Base-by-base conservation (phyloP, 1,140 invertebrate species). In the Anagrus nilaparvatae region DNA sequence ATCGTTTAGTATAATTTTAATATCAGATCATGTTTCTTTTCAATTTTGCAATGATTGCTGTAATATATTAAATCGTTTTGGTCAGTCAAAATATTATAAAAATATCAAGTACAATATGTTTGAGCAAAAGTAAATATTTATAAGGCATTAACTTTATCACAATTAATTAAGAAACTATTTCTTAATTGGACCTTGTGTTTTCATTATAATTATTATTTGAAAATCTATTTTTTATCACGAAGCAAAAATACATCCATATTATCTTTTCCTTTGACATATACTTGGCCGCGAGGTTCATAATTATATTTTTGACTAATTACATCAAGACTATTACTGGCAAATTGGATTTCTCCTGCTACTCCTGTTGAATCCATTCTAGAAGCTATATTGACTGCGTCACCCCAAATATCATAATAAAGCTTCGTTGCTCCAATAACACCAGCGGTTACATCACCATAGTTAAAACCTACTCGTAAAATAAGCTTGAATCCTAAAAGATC, bases 381-480 rank as follows among this genome's bases (percentile, higher is more conserved):
- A 0, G 94, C 91, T 38, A 97, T 94, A 66, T 98, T 98, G 0
- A 97, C 93, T 0, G 94, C 91, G 66, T 98, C 93, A 0, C 95
- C 94, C 95, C 95, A 98, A 38, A 98, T 97, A 61, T 97, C 95
- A 51, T 96, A 98, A 55, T 93, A 90, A 13, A 97, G 69, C 58
- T 97, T 97, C 0, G 87, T 88, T 1, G 92, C 96, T 0, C 94
- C 94, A 34, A 97, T 96, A 0, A 98, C 92, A 4, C 94, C 95
- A 0, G 91, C 89, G 0, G 90, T 94, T 0, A 96, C 88, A 51
- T 95, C 89, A 0, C 93, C 93, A 45, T 77, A 81, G 52, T 85
- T 85, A 50, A 78, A 82, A 1, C 82, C 82, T n/a, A 85, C 79
- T 29, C 89, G 76, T n/a, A 97, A 59, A n/a, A 90, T 82, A 27